Base-by-base conservation (phyloP, 2,888 invertebrate species). In the Microdon myrmicae region DNA sequence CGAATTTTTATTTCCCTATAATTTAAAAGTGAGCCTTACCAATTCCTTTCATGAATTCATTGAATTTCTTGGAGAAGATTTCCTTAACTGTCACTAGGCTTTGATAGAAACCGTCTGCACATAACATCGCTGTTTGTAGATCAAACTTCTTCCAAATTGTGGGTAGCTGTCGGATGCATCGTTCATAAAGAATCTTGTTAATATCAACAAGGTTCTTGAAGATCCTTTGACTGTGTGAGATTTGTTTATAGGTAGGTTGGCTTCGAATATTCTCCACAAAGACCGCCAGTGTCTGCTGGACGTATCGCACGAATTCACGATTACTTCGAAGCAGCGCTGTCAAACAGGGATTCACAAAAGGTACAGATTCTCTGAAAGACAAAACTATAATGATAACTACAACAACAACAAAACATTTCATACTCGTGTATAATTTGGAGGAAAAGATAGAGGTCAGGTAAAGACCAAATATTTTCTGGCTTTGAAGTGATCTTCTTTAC, bases 31-130 rank as follows among this genome's bases (percentile, higher is more conserved):
- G n/a, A 39, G 3, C 6, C 67, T 47, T 49, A 76, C 77, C 77
- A 34, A 79, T 73, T 34, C 72, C 73, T 31, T 75, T 76, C 2
- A 77, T 43, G 49, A 74, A 79, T 10, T 67, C 60, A 6, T 74
- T 72, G 14, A 79, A 78, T 22, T 77, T 77, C 8, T 73, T 72
- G 6, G 71, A 64, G 55, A 74, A 79, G 0, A 74, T 68, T 19
- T 67, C 68, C 48, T 78, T 71, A 0, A 74, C 77, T 1, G 78
- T 76, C 4, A 69, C 60, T 3, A 76, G 53, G 44, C 77, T 74
- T 53, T 80, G 74, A 7, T 83, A 70, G 74, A 84, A 87, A 69
- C 84, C 85, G 71, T 86, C 85, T 7, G 84, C 70, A 9, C 83
- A 82, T 10, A 82, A 68, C 19, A 81, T 73, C 0, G 85, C 83